A percentile compares a stretch with the other conserved stretches of the same genome.
Conservation (phyloP, 2,888 invertebrate species). For the Xestia xanthographa region DNA sequence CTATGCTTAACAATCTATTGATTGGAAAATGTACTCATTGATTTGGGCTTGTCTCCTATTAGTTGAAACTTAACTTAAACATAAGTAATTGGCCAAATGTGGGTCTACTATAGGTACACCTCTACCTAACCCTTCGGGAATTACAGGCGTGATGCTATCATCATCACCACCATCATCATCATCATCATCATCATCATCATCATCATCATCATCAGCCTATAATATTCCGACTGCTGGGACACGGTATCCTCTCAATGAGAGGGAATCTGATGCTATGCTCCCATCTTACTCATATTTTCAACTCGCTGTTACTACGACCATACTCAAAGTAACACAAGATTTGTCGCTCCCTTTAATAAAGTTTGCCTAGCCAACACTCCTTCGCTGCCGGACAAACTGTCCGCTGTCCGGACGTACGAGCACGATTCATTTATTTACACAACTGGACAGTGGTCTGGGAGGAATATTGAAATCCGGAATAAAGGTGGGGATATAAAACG, state of each 20-base stretch:
- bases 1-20: background rate
- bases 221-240: too few relatives aligned
- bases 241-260: too few relatives aligned
- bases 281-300: background rate
- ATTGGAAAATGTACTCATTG: background rate
- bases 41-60: background rate
- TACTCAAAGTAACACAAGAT: conserved; percentile 23
- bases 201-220: too few relatives aligned
- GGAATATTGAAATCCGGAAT: conserved; percentile 44
- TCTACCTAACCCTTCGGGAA: background rate
- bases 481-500: conserved; percentile 37
- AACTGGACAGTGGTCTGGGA: conserved; percentile 24
- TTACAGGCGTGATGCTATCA: background rate
- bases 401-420: conserved; percentile 9
- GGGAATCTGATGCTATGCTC: background rate
- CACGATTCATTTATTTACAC: conserved; percentile 53
- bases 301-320: conserved; percentile 11
- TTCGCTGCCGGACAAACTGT: conserved; percentile 17
- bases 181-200: too few relatives aligned
- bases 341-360: conserved; percentile 51
- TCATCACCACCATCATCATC: too few relatives aligned
- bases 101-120: background rate
- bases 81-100: background rate
- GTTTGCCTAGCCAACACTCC: conserved; percentile 34
- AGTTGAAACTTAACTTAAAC: background rate